A percentile compares a stretch with the other conserved stretches of the same genome.
Evolutionary conservation across 2,888 invertebrate species (phyloP).

Genomic region (Allacma fusca): DNA sequence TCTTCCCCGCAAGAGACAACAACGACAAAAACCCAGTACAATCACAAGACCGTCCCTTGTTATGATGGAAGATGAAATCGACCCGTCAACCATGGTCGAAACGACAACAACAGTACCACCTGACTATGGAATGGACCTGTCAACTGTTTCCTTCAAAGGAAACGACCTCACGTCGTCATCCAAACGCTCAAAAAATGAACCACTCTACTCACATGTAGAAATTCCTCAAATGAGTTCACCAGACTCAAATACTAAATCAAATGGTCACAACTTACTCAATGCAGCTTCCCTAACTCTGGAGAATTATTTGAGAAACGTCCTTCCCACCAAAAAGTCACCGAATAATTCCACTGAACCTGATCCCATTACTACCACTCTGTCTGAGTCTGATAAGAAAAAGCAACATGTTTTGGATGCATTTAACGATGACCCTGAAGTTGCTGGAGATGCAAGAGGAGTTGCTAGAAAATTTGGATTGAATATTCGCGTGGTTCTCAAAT

Average conservation of each 20-base stretch:
- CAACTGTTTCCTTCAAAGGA: slow-evolving; percentile 16
- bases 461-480: slow-evolving; percentile 59
- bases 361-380: neutral
- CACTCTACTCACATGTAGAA: neutral
- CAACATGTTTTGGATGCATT: slow-evolving; percentile 55
- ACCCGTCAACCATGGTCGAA: slow-evolving; percentile 58
- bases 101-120: slow-evolving; percentile 48
- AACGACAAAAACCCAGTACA: slow-evolving; percentile 45
- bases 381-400: slow-evolving; percentile 35
- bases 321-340: slow-evolving; percentile 25
- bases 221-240: neutral
- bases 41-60: slow-evolving; percentile 37
- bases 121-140: slow-evolving; percentile 35
- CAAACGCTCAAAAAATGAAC: neutral
- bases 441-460: slow-evolving; percentile 58
- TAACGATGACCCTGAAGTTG: slow-evolving; percentile 53
- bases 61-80: slow-evolving; percentile 53
- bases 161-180: neutral
- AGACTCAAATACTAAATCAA: slow-evolving; percentile 17
- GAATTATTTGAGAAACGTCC: slow-evolving; percentile 35
- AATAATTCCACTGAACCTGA: neutral
- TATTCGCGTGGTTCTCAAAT: slow-evolving; percentile 57
- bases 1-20: slow-evolving; percentile 25
- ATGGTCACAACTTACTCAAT: slow-evolving; percentile 37
- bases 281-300: slow-evolving; percentile 38